Base-by-base conservation (phyloP, 2,888 invertebrate species). In the Philereme vetulata region DNA sequence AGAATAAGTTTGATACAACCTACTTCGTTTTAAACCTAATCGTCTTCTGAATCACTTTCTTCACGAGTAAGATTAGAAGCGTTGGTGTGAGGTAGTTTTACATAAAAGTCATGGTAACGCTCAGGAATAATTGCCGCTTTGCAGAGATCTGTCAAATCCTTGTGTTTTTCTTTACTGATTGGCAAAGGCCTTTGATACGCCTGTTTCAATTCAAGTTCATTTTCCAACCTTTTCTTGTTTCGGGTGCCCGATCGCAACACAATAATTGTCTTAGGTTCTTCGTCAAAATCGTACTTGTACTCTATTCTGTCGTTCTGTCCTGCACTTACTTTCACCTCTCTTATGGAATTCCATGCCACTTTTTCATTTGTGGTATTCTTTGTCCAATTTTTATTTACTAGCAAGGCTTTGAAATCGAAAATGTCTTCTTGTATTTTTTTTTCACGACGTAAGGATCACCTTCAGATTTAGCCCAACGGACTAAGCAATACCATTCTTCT, bases 251-350 rank as follows among this genome's bases (percentile, higher is more conserved):
- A 38, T 48, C 54, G 38, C 21, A 42, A n/a, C n/a, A 55, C 40
- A 42, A 55, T 48, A 6, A 40, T 47, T 32, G 47, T 47, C n/a
- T 35, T 48, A 0, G 47, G 48, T 47, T 60, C 51, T 8, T 60
- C 57, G 50, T 64, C 55, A n/a, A 64, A 60, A 50, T 60, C 54
- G 44, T 64, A 60, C 11, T 60, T 57, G 45, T 60, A 64, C 33
- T 64, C 57, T 45, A 64, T 60, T 21, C 60, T 43, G 38, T 64
- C 64, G 51, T 46, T 50, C 47, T 56, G 51, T 47, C 51, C 49
- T 44, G 59, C 56, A 60, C 11, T 52, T 34, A 60, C 57, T 51
- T 45, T 64, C 35, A 64, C 58, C 52, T 60, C 54, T 40, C 56
- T 56, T 57, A 64, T 52, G 6, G 47, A 34, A 8, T 38, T 57